phyloP scores from a whole-genome alignment of 1,140 invertebrate genomes.

The Drosophila suzukii region DNA sequence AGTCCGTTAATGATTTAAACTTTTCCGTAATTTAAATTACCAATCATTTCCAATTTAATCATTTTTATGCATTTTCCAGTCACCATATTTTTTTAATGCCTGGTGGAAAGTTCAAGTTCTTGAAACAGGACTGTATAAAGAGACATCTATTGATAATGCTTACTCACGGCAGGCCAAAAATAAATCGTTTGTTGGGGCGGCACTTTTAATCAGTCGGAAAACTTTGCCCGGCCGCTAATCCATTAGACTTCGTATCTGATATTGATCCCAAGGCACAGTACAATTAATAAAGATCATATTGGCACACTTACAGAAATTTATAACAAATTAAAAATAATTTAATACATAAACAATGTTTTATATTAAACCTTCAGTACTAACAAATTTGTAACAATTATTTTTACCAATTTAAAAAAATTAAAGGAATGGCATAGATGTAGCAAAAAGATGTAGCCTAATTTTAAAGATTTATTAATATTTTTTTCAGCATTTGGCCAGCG shows the following conservation, averaged over 20 bases:
- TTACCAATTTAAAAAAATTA: no score
- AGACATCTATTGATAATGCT: conserved; percentile 43
- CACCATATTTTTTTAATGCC: no score
- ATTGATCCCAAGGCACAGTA: conserved; percentile 12
- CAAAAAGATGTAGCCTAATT: background rate
- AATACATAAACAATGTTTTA: background rate
- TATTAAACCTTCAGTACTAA: no score
- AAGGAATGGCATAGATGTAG: no score
- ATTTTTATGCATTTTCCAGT: no score
- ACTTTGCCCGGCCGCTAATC: conserved; percentile 59
- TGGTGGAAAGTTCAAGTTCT: background rate
- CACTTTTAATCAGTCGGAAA: conserved; percentile 38
- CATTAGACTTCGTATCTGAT: conserved; percentile 54
- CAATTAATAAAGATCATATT: conserved; percentile 2
- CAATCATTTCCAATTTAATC: no score
- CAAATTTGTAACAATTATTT: no score
- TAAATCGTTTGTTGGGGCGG: conserved; percentile 29
- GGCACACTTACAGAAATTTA: background rate
- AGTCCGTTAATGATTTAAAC: no score
- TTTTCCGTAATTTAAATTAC: no score
- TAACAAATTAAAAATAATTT: background rate
- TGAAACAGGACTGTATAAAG: conserved; percentile 8
- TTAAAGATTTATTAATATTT: background rate
- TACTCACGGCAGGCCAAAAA: conserved; percentile 4
- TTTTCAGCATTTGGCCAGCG: conserved; percentile 93